Percentiles rank a stretch among this genome's conserved stretches.
Evolutionary conservation across 1,140 invertebrate species (phyloP).

Genomic region (Xylocopa sonorina): DNA sequence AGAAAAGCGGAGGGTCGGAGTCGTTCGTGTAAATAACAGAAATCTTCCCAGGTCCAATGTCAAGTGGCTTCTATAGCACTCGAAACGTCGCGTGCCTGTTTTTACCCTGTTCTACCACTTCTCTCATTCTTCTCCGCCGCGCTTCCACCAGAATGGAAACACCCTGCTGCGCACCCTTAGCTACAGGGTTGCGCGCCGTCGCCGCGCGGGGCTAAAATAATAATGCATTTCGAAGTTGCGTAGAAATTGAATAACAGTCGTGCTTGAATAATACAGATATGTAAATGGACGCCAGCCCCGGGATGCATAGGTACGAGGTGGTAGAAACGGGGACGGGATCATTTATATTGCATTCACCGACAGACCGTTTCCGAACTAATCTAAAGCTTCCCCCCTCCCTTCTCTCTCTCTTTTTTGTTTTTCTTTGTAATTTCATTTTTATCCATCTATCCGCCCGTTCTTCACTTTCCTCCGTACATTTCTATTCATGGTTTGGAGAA

Average conservation of each 20-base stretch:
- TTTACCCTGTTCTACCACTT: not conserved
- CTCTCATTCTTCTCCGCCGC: not conserved
- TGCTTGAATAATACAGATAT: conserved; percentile 81
- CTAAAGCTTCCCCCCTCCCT: not conserved
- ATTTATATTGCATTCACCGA: conserved; percentile 74
- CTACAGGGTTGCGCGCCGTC: conserved; percentile 24
- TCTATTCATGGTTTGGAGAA: not conserved
- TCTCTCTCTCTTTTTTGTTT: not conserved
- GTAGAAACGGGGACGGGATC: conserved; percentile 58
- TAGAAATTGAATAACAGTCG: conserved; percentile 81
- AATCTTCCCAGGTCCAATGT: conserved; percentile 41
- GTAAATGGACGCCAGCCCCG: conserved; percentile 71
- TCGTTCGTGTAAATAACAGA: conserved; percentile 29
- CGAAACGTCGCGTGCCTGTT: conserved; percentile 13
- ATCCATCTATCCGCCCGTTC: not conserved
- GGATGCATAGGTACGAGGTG: conserved; percentile 28
- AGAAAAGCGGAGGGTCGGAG: not conserved
- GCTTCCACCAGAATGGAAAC: conserved; percentile 52
- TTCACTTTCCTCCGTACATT: not conserved
- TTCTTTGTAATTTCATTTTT: not conserved
- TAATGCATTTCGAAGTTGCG: conserved; percentile 77
- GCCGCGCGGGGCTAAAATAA: conserved; percentile 76
- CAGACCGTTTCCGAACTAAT: conserved; percentile 17
- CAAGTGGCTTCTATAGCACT: conserved; percentile 25
- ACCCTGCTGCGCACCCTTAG: conserved; percentile 46